Evolutionary conservation across 1,140 invertebrate genomes (phyloP).

Genomic region (Belonocnema kinseyi): DNA sequence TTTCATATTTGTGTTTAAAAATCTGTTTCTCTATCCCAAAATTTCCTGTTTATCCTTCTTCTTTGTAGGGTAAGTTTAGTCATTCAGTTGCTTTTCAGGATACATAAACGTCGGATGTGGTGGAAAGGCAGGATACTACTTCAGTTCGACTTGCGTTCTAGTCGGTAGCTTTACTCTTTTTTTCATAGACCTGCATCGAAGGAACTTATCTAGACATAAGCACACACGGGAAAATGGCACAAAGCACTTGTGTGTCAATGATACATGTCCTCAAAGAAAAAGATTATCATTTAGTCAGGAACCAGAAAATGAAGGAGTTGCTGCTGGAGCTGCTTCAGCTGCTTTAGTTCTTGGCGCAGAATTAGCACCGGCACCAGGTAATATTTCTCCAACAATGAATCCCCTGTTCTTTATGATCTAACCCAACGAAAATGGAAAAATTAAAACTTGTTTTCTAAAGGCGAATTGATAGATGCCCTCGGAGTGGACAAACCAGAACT

Average conservation of each 20-base stretch:
- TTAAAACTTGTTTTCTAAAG: slow-evolving; percentile 37
- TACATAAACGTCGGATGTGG: slow-evolving; percentile 86
- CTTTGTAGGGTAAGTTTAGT: too few species aligned
- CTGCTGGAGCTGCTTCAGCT: slow-evolving; percentile 71
- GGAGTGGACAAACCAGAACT: slow-evolving; percentile 81
- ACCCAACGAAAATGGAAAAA: neutral
- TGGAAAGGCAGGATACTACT: slow-evolving; percentile 87
- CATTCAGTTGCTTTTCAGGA: slow-evolving; percentile 73
- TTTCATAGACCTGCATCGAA: slow-evolving; percentile 86
- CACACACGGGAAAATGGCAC: slow-evolving; percentile 79
- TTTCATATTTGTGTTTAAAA: too few species aligned
- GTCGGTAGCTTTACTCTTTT: slow-evolving; percentile 86
- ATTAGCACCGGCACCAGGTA: slow-evolving; percentile 61
- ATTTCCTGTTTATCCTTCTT: too few species aligned
- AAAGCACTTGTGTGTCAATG: slow-evolving; percentile 77
- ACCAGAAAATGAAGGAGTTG: slow-evolving; percentile 76
- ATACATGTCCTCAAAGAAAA: slow-evolving; percentile 77
- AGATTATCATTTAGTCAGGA: slow-evolving; percentile 79
- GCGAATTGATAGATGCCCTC: slow-evolving; percentile 59
- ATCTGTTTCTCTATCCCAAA: too few species aligned
- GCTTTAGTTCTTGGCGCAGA: slow-evolving; percentile 70
- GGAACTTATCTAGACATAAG: slow-evolving; percentile 82
- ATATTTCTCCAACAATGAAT: slow-evolving; percentile 15
- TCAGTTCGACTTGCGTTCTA: slow-evolving; percentile 86
- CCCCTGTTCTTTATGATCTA: neutral